A percentile compares a stretch with the other conserved stretches of the same genome.
Conservation (phyloP, 2,113 vertebrate species). For the Lethenteron camtschaticum region DNA sequence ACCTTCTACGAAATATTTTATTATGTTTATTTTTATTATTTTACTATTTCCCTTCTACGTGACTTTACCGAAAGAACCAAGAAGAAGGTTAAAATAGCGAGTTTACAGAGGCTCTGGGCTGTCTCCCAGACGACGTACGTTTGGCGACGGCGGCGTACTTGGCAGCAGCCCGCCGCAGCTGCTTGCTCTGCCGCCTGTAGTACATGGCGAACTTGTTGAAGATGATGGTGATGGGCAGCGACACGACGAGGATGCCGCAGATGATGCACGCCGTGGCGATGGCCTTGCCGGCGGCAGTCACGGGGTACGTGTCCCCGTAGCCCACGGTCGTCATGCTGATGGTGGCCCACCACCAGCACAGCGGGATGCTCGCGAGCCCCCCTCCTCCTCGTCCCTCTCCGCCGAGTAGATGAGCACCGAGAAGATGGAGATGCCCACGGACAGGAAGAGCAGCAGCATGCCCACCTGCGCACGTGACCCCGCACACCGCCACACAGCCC, state of each 20-base stretch:
- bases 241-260: slow-evolving; percentile 8
- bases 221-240: slow-evolving; percentile 9
- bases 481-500: too few relatives aligned
- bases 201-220: slow-evolving; percentile 10
- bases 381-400: slow-evolving; percentile 9
- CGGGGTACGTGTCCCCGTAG: slow-evolving; percentile 9
- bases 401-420: slow-evolving; percentile 9
- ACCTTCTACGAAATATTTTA: too few relatives aligned
- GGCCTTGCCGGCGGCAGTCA: slow-evolving; percentile 7
- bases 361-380: slow-evolving; percentile 7
- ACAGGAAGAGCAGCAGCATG: slow-evolving; percentile 7
- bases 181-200: slow-evolving; percentile 1
- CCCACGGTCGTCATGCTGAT: slow-evolving; percentile 10
- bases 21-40: too few relatives aligned
- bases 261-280: slow-evolving; percentile 8
- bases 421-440: slow-evolving; percentile 10
- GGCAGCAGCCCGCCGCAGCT: too few relatives aligned
- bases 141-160: too few relatives aligned
- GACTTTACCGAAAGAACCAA: too few relatives aligned
- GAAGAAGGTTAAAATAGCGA: too few relatives aligned
- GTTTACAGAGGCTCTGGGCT: too few relatives aligned
- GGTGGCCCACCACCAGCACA: slow-evolving; percentile 11
- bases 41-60: too few relatives aligned
- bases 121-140: too few relatives aligned
- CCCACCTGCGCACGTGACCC: slow-evolving; percentile 4